Evolutionary conservation across 2,888 invertebrate species (phyloP), one percentile per base, ranked within the genome.

Genomic region (Deroplatys truncata): DNA sequence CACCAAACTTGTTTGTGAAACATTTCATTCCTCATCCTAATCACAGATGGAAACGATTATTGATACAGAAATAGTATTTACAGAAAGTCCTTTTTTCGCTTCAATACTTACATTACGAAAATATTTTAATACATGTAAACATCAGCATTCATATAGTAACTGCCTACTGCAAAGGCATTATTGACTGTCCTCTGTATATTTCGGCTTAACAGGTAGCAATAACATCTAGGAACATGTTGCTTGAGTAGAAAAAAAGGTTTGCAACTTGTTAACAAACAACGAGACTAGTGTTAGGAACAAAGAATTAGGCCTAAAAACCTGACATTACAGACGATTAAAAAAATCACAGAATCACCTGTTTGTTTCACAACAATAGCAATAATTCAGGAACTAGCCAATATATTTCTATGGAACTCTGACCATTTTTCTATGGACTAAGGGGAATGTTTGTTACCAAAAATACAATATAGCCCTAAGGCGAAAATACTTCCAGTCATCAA

Each of bases 401-500:
- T 72, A 72, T 72, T 72, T 43, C 56, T 25, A 72, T 72, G 56
- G 56, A 72, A 72, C 56, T 72, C 25, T 72, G 16, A 72, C 56
- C 56, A 72, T 20, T 7, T 25, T 43, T 72, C 56, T 72, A 72
- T 72, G 20, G 56, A 72, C 56, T 72, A 72, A 3, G 0, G 56
- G 56, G 56, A 72, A 72, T 72, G 56, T 72, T 29, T 86, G 29
- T 15, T 86, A 72, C 86, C 28, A 86, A 86, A 86, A 82, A 86
- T 86, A 86, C 86, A 28, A 28, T 28, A 20, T 28, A 20, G 28
- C 86, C 29, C 29, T 72, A 28, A 20, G 83, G 13, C 35, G 20
- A 87, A 87, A 87, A 87, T 35, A 87, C n/a, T 29, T 86, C 82
- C 86, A 82, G 20, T 86, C 86, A 82, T 86, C 72, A 82, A 28